Evolutionary conservation across 2,888 invertebrate species (phyloP), one percentile per base, ranked within the genome.

Genomic region (Habrosyne pyritoides): DNA sequence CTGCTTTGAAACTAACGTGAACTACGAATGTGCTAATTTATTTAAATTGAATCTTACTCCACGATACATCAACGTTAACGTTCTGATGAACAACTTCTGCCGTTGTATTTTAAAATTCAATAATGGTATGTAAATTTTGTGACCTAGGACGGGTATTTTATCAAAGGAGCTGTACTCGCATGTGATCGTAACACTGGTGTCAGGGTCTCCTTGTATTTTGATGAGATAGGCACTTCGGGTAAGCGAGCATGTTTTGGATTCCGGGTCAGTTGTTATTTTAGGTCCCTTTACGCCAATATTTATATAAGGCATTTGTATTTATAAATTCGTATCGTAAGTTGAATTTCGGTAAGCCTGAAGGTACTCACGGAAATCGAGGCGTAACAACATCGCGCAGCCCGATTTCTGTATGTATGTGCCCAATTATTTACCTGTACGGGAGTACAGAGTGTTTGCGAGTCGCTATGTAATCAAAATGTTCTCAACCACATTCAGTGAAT

Each of bases 401-500:
- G 63, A 75, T 77, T 70, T 69, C 67, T 66, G 71, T 66, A 60
- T 69, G 55, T 65, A 67, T 63, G 60, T 69, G 71, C 72, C 70
- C 71, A 76, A 78, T 82, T 77, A 82, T 81, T 81, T 76, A 78
- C 81, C 77, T 77, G 71, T 69, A 67, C 59, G 63, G 62, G 61
- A 66, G 63, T 64, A 67, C 67, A 73, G 59, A 64, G 63, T 72
- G 71, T 69, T 75, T 74, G 68, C 67, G 62, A 72, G 59, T 71
- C 63, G 68, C 69, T 75, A 66, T 76, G 76, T 75, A 79, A 79
- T 75, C 80, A 81, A 78, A 82, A 79, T 72, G 75, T 75, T 71
- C 75, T 66, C 66, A 67, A 71, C 77, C 79, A 74, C 77, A 81
- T 79, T 77, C 73, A 69, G 56, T 52, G 72, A 73, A 81, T 76